phyloP scores from a whole-genome alignment of 1,140 invertebrate genomes.

The Muscidifurax raptorellus region DNA sequence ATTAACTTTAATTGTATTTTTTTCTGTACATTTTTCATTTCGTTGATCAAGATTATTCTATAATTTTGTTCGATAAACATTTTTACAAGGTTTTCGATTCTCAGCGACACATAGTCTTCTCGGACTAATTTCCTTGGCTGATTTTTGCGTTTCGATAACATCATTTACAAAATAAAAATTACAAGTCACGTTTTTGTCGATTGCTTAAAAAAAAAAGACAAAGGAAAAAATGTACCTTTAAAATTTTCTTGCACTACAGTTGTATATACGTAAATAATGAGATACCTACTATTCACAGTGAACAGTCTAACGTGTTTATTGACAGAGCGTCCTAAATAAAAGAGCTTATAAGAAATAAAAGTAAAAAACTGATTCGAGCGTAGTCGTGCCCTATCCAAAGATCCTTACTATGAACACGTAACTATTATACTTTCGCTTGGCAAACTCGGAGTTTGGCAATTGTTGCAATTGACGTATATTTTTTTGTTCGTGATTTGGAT shows the following conservation, averaged over 20 bases:
- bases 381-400: background rate
- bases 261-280: constrained; percentile 13
- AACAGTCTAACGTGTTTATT: constrained; percentile 22
- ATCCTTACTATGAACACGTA: constrained; percentile 24
- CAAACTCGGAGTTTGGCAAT: constrained; percentile 40
- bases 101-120: constrained; percentile 16
- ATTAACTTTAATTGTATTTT: constrained; percentile 47
- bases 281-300: background rate
- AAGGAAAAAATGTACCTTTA: constrained; percentile 3
- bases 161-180: constrained; percentile 32
- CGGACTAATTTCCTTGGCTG: background rate
- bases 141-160: constrained; percentile 30
- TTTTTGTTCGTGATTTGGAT: background rate
- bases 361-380: constrained; percentile 24
- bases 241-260: constrained; percentile 18
- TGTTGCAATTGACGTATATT: constrained; percentile 23
- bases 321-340: constrained; percentile 22
- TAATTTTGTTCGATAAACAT: constrained; percentile 37
- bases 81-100: constrained; percentile 32
- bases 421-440: constrained; percentile 33
- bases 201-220: constrained; percentile 22
- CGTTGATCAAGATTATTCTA: constrained; percentile 31
- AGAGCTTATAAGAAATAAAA: constrained; percentile 32
- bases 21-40: constrained; percentile 39
- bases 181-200: constrained; percentile 18